Evolutionary conservation across 2,888 invertebrate genomes (phyloP), one percentile per base, ranked within the genome.

Genomic region (Catocala fraxini): DNA sequence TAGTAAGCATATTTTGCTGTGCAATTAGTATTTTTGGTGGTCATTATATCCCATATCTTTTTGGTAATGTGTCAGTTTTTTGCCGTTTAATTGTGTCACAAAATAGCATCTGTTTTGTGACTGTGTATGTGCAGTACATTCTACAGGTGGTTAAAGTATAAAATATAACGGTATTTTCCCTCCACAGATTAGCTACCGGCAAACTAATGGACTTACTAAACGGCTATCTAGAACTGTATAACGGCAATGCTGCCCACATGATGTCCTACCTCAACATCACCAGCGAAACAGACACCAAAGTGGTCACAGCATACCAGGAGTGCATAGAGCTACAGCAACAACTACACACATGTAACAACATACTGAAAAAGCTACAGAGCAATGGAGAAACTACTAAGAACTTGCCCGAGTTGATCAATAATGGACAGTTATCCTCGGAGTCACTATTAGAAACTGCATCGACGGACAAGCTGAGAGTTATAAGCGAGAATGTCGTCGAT

Each of bases 301-400:
- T 93, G 12, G 77, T 89, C 1, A 69, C 88, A 0, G 91, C 93
- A 0, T 93, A 93, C 79, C 87, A 97, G 95, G 98, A 98, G 90
- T 98, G 98, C 82, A 96, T 98, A 77, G 97, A 97, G 75, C 95
- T 98, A 53, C 99, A 99, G 89, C 97, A 97, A 71, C 98, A 99
- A 89, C 89, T 98, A 59, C 99, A 98, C 88, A 96, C 97, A 0
- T 97, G 98, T 45, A 95, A 96, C 56, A 96, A 96, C 80, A 96
- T 97, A 15, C 95, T 98, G 87, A 94, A 95, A 65, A 95, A 97
- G 60, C 92, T 98, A 39, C 97, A 97, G 85, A 95, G 95, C 6
- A 93, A 93, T 0, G 80, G 94, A 0, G 92, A 94, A 7, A 85
- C 86, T n/a, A 87, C 84, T 15, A 86, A 88, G 12, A 81, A 86